These are phyloP conservation scores for Perizoma flavofasciatum DNA, from an alignment of 2,888 invertebrate genomes.

Conservation along the genomic window DNA sequence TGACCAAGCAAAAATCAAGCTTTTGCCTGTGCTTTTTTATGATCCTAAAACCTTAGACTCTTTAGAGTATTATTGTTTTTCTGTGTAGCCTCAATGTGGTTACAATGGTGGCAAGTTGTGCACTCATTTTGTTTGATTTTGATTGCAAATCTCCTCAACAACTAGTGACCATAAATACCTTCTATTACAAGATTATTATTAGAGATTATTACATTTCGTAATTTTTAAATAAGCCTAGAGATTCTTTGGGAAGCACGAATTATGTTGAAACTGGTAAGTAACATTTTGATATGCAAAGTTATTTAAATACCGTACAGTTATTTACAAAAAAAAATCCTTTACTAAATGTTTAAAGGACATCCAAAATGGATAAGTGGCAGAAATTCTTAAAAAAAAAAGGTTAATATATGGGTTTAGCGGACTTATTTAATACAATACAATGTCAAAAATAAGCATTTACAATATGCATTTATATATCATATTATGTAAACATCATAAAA, in stretches of 20 bases:
- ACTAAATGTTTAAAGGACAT: slow-evolving; percentile 2
- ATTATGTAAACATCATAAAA: slow-evolving; percentile 24
- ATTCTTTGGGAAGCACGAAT: slow-evolving; percentile 29
- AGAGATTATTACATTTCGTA: slow-evolving; percentile 7
- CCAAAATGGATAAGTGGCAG: slow-evolving; percentile 14
- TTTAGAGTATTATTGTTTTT: too few relatives aligned
- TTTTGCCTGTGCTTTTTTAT: too few relatives aligned
- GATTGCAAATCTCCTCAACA: slow-evolving; percentile 15
- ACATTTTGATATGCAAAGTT: slow-evolving; percentile 34
- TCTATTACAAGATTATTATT: slow-evolving; percentile 3
- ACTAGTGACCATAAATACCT: slow-evolving; percentile 16
- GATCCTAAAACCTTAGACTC: too few relatives aligned
- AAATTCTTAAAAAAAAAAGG: background rate
- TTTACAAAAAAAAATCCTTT: background rate
- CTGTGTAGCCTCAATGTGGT: background rate
- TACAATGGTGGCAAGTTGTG: too few relatives aligned
- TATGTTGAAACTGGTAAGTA: slow-evolving; percentile 9
- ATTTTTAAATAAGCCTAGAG: background rate
- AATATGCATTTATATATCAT: slow-evolving; percentile 18
- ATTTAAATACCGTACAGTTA: too few relatives aligned
- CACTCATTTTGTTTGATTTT: too few relatives aligned
- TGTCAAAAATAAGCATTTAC: background rate
- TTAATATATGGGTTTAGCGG: background rate
- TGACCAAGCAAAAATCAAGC: too few relatives aligned
- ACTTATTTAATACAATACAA: too few relatives aligned